These are phyloP conservation scores for Agelaius phoeniceus DNA, from an alignment of 2,113 vertebrate genomes.

Conservation along the genomic window DNA sequence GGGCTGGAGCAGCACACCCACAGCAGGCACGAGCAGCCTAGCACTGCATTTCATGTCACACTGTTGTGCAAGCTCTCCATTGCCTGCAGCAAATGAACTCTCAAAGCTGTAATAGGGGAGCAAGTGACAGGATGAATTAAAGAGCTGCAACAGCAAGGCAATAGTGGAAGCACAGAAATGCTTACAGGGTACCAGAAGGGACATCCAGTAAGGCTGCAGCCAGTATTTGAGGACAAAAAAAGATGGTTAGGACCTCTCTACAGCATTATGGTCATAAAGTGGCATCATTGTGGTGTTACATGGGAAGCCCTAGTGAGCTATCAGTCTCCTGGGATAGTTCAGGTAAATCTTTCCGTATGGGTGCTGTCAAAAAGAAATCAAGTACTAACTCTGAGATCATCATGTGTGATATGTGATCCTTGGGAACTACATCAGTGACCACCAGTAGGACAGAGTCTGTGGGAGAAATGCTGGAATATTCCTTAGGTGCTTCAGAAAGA, in stretches of 20 bases:
- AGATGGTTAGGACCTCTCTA: neutral
- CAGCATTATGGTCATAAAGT: neutral
- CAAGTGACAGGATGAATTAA: slow-evolving; percentile 46
- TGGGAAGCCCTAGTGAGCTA: neutral
- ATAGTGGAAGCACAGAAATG: neutral
- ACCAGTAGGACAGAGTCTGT: neutral
- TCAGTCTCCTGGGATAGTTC: neutral
- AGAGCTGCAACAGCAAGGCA: neutral
- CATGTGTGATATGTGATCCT: neutral
- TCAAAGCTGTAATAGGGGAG: neutral
- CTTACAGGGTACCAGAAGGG: neutral
- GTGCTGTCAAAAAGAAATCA: neutral
- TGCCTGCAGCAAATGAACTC: slow-evolving; percentile 54
- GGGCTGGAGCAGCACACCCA: neutral
- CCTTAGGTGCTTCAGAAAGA: neutral
- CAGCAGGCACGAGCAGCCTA: neutral
- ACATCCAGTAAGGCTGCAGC: neutral
- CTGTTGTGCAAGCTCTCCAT: neutral
- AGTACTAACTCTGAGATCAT: neutral
- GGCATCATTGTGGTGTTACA: neutral
- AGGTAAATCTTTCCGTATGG: neutral
- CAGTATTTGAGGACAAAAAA: neutral
- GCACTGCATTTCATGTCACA: slow-evolving; percentile 13
- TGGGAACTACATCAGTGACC: neutral
- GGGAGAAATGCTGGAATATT: neutral